These are phyloP conservation scores for Halictus ligatus DNA, from an alignment of 2,888 invertebrate species.

Conservation along the genomic window DNA sequence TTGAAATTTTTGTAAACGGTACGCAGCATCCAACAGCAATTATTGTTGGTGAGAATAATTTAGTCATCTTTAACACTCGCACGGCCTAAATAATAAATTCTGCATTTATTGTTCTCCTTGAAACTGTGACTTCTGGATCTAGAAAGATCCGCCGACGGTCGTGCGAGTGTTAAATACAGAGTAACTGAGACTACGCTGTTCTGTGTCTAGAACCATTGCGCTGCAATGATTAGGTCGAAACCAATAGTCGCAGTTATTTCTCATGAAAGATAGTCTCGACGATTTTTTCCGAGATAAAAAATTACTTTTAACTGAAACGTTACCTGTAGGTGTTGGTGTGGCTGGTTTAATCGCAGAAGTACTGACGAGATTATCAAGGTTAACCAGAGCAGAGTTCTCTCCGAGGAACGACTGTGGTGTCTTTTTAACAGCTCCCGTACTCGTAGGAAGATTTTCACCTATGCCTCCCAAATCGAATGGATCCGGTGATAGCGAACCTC, in stretches of 20 bases:
- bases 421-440: constrained; percentile 90
- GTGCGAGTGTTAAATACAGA: neutral
- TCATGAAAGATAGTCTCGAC: neutral
- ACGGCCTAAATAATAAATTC: no score
- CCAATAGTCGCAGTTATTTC: neutral
- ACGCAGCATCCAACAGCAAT: neutral
- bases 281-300: neutral
- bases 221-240: neutral
- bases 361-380: constrained; percentile 97
- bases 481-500: constrained; percentile 85
- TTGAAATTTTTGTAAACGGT: neutral
- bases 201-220: neutral
- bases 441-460: constrained; percentile 85
- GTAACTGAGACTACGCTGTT: neutral
- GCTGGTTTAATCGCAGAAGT: constrained; percentile 83
- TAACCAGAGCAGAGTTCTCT: constrained; percentile 98
- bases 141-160: neutral
- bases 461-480: constrained; percentile 90
- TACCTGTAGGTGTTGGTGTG: constrained; percentile 85
- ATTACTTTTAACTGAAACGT: constrained; percentile 59
- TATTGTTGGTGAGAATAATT: neutral
- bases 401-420: constrained; percentile 98
- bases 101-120: no score
- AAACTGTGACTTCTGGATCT: no score
- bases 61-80: neutral